Evolutionary conservation across 2,797 vertebrate genomes (phyloP), one percentile per base, ranked within the genome.

Genomic region (Cryptoprocta ferox): DNA sequence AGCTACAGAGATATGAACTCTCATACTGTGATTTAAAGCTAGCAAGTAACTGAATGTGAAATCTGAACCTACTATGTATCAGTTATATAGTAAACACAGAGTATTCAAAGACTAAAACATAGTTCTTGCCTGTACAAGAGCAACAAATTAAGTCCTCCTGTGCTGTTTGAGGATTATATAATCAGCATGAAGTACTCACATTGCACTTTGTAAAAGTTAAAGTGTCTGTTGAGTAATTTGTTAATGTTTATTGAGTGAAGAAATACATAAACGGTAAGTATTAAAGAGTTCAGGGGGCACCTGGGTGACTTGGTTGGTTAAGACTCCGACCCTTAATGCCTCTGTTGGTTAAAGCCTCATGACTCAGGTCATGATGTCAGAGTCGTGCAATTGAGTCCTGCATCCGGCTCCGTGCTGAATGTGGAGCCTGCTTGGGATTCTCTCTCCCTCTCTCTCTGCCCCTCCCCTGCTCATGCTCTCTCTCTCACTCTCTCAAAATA

Each of bases 181-280:
- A 76, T 65, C 28, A 65, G 10, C 24, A 84, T 48, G n/a, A 97
- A 82, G 73, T 75, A n/a, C 30, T 95, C 30, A 61, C 4, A 37
- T 59, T 53, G n/a, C 3, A 37, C 5, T 80, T 91, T 48, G 12
- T 85, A 71, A 15, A 24, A 71, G 12, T 71, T 8, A 73, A 84
- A 79, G 6, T 80, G 82, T 95, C 89, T 91, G 15, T 71, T 8
- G 66, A 84, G 68, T 4, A 84, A 82, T 95, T 92, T 89, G 8
- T 61, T 16, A 50, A 7, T 78, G 16, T 92, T 85, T 89, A 10
- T 82, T 89, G 75, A 70, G 30, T 79, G 42, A 92, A 97, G 14
- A 66, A 88, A 84, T 53, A 84, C 75, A 42, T 65, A 78, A 90
- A 63, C 39, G 65, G 66, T 56, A 85, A 61, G 73, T 73, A 45